Conservation (phyloP, 2,888 invertebrate species). For the Meiosimyza decipiens region DNA sequence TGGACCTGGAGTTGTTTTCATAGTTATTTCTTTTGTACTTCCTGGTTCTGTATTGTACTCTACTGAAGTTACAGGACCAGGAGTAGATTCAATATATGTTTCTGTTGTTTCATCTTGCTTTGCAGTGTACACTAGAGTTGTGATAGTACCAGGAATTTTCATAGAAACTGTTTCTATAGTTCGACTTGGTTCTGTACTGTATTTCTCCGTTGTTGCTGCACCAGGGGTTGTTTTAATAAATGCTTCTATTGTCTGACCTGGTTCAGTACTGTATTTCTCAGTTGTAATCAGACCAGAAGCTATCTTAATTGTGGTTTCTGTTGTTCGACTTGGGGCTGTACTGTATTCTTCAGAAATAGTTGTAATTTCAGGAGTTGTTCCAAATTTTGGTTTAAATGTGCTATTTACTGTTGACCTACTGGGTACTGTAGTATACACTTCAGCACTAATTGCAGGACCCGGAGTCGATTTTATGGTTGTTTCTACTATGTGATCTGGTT, state of each 20-base stretch:
- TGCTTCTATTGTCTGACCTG: too few species aligned
- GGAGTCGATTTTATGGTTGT: not conserved
- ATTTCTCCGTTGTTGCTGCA: conserved; percentile 25
- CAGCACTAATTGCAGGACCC: not conserved
- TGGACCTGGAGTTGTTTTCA: conserved; percentile 27
- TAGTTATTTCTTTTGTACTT: conserved; percentile 16
- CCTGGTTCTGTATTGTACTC: not conserved
- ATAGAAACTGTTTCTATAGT: not conserved
- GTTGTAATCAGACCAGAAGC: too few species aligned
- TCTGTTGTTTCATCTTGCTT: not conserved
- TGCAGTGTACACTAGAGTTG: not conserved
- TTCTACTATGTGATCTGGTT: not conserved
- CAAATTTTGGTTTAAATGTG: not conserved
- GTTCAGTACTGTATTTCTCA: too few species aligned
- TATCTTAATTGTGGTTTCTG: too few species aligned
- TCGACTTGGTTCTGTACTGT: conserved; percentile 4
- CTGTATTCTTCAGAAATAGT: not conserved
- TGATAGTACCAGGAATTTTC: not conserved
- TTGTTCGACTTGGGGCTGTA: too few species aligned
- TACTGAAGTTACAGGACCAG: not conserved
- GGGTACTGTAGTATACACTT: not conserved
- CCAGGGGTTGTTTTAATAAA: not conserved
- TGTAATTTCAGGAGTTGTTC: conserved; percentile 6
- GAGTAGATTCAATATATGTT: not conserved
- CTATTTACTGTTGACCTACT: not conserved